These are phyloP conservation scores for Hypsopygia costalis DNA, from an alignment of 2,888 invertebrate genomes.

Conservation along the genomic window DNA sequence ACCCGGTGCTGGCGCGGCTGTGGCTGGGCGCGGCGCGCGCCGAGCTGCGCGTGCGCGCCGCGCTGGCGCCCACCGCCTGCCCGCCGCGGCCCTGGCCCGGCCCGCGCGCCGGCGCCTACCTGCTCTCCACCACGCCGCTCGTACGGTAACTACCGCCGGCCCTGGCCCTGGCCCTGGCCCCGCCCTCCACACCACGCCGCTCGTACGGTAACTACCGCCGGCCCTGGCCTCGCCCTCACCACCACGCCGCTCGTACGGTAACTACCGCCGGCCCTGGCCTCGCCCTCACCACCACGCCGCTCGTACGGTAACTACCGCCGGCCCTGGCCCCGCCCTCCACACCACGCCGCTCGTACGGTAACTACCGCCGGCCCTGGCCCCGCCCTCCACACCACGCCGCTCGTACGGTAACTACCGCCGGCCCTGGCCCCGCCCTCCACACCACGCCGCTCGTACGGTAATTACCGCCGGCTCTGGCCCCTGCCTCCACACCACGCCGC, in stretches of 20 bases:
- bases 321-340: no score
- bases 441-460: no score
- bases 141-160: slow-evolving; percentile 35
- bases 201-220: slow-evolving; percentile 27
- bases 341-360: no score
- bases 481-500: no score
- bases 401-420: no score
- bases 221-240: neutral
- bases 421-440: no score
- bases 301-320: no score
- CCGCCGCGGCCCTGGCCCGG: slow-evolving; percentile 94
- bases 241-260: neutral
- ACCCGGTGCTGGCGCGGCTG: slow-evolving; percentile 86
- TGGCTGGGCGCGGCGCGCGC: slow-evolving; percentile 85
- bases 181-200: slow-evolving; percentile 75
- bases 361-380: no score
- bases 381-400: no score
- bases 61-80: slow-evolving; percentile 86
- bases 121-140: slow-evolving; percentile 82
- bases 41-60: slow-evolving; percentile 86
- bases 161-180: slow-evolving; percentile 85
- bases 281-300: neutral
- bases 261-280: neutral
- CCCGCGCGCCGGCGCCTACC: slow-evolving; percentile 84
- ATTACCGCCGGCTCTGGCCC: no score